Conservation (phyloP, 2,113 vertebrate genomes). For the Myanophis thanlyinensis region DNA sequence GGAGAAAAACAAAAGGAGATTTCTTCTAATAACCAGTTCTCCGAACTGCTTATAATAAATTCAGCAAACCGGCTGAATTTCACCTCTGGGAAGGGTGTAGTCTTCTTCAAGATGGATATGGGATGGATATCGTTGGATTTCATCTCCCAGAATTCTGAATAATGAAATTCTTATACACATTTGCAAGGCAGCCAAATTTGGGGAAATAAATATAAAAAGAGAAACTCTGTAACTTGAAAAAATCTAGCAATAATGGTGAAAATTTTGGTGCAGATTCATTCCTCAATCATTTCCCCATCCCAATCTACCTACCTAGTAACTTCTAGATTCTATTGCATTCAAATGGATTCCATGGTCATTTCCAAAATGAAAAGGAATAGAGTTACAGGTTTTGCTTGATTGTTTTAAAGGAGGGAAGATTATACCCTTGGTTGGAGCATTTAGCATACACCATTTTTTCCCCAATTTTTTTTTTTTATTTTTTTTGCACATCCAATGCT, state of each 20-base stretch:
- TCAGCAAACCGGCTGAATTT: too few species aligned
- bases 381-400: neutral
- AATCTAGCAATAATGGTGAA: neutral
- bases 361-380: accelerated
- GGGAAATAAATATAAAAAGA: neutral
- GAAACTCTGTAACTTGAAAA: neutral
- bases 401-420: neutral
- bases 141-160: neutral
- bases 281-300: neutral
- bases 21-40: too few species aligned
- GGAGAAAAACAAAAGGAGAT: too few species aligned
- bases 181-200: neutral
- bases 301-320: neutral
- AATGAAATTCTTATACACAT: neutral
- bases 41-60: too few species aligned
- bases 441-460: accelerated
- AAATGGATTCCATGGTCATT: neutral
- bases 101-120: neutral
- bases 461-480: neutral
- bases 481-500: neutral
- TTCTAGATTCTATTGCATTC: neutral
- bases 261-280: neutral
- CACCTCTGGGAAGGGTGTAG: neutral
- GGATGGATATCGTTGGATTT: neutral
- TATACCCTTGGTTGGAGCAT: neutral